phyloP scores from a whole-genome alignment of 2,888 invertebrate genomes.

The Hypomecis atomaria region DNA sequence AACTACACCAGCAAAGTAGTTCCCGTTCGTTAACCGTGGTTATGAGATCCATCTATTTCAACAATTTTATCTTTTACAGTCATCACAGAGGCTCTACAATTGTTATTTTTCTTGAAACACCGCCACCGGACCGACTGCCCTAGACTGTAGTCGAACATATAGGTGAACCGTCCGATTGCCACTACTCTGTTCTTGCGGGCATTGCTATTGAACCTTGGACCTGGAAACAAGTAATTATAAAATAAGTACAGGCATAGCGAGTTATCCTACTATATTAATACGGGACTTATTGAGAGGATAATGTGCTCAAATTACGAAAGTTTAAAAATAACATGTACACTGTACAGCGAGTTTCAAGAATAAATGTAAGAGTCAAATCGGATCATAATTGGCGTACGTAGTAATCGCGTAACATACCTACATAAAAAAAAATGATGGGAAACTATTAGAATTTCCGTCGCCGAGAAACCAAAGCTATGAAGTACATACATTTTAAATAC shows the following conservation, averaged over 20 bases:
- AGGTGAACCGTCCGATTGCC: constrained; percentile 30
- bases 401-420: too few species aligned
- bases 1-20: too few species aligned
- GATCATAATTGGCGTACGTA: too few species aligned
- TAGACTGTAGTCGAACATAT: constrained; percentile 31
- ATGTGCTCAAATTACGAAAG: too few species aligned
- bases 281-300: too few species aligned
- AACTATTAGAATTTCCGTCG: too few species aligned
- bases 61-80: constrained; percentile 38
- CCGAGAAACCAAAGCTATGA: too few species aligned
- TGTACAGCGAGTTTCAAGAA: too few species aligned
- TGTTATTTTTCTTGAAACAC: constrained; percentile 42
- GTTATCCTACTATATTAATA: neutral
- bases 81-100: constrained; percentile 43
- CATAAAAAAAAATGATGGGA: too few species aligned
- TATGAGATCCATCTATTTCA: constrained; percentile 31
- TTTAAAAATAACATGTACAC: too few species aligned
- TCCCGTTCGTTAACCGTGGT: constrained; percentile 23
- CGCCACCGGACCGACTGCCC: constrained; percentile 46
- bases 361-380: too few species aligned
- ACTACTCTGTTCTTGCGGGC: constrained; percentile 36
- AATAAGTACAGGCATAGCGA: neutral
- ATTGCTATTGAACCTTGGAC: constrained; percentile 18
- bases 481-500: too few species aligned
- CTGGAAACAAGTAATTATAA: constrained; percentile 21